Conservation (phyloP, 2,797 vertebrate species). For the Amniataba percoides region DNA sequence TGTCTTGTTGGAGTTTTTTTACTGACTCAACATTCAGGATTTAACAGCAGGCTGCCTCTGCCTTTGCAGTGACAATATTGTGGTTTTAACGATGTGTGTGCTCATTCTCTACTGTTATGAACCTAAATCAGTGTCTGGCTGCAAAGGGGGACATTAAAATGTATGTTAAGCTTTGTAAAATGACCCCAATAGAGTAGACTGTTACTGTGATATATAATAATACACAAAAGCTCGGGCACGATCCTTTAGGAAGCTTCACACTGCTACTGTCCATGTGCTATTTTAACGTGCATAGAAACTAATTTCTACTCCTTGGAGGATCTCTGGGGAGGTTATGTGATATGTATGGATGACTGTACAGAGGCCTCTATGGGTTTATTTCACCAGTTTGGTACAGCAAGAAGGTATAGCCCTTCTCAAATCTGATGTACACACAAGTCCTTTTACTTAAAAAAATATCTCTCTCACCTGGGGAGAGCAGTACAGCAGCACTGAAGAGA, state of each 20-base stretch:
- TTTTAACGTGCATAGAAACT: background rate
- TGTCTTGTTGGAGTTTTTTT: background rate
- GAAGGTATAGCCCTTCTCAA: background rate
- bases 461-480: constrained; percentile 90
- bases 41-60: background rate
- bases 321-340: background rate
- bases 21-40: background rate
- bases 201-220: background rate
- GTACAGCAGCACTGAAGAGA: constrained; percentile 90
- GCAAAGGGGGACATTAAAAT: background rate
- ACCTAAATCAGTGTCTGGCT: background rate
- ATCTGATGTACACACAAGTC: background rate
- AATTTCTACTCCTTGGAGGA: background rate
- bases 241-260: background rate
- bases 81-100: background rate
- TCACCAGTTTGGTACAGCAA: background rate
- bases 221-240: background rate
- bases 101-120: background rate
- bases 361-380: background rate
- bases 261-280: background rate
- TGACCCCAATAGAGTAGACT: no score
- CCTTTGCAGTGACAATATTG: background rate
- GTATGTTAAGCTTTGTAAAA: background rate
- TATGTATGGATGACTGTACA: background rate
- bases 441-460: background rate